Conservation (phyloP, 2,797 vertebrate genomes). For the Danio tinwini region DNA sequence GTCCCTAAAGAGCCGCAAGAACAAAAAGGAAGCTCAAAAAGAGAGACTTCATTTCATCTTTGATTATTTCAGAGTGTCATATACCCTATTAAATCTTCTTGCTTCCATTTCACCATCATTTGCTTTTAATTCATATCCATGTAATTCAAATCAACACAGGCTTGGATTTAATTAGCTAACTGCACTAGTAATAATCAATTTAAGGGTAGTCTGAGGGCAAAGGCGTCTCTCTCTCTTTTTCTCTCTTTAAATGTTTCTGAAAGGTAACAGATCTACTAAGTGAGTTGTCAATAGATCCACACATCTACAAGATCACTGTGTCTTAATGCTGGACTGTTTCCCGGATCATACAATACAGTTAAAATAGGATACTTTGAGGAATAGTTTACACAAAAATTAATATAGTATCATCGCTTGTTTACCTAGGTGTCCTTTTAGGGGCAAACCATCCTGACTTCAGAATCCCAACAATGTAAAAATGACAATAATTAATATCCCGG, state of each 20-base stretch:
- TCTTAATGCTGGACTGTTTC: neutral
- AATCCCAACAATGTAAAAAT: too few relatives aligned
- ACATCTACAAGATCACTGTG: neutral
- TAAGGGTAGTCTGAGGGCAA: slow-evolving; percentile 5
- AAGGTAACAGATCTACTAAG: slow-evolving; percentile 23
- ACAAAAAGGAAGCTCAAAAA: neutral
- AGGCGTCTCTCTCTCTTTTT: neutral
- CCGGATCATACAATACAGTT: too few relatives aligned
- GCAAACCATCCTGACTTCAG: too few relatives aligned
- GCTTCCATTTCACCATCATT: slow-evolving; percentile 7
- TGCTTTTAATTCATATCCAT: slow-evolving; percentile 5
- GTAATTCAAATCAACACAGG: slow-evolving; percentile 6
- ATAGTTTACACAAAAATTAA: too few relatives aligned
- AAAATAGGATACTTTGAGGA: too few relatives aligned
- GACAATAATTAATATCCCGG: too few relatives aligned
- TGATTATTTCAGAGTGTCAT: slow-evolving; percentile 11
- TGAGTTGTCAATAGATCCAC: slow-evolving; percentile 12
- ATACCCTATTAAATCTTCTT: slow-evolving; percentile 4
- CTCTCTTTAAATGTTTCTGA: slow-evolving; percentile 26
- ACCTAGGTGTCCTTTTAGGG: too few relatives aligned
- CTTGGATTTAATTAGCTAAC: neutral
- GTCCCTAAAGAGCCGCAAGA: slow-evolving; percentile 6
- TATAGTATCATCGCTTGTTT: too few relatives aligned
- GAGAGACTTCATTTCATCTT: slow-evolving; percentile 21
- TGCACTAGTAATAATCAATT: slow-evolving; percentile 22